phyloP scores from a whole-genome alignment of 2,797 vertebrate genomes.

The Streptopelia turtur region DNA sequence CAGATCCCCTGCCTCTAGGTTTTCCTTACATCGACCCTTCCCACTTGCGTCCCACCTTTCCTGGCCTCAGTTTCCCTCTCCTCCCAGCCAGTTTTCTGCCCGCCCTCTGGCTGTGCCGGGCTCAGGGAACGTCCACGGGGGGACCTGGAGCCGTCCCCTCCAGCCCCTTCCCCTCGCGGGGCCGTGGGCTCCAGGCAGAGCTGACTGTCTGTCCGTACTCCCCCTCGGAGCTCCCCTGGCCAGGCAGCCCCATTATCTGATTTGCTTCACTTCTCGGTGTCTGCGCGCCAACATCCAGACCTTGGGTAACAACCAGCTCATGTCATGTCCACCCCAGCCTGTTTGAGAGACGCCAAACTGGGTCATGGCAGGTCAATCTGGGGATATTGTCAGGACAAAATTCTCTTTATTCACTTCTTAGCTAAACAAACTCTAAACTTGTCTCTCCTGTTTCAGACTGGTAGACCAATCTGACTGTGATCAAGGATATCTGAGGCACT shows the following conservation, averaged over 20 bases:
- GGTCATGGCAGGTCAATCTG: accelerated
- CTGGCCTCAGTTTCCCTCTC: background rate
- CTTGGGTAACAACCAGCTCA: accelerated
- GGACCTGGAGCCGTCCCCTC: background rate
- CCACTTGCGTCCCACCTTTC: background rate
- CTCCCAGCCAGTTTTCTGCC: background rate
- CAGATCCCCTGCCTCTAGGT: background rate
- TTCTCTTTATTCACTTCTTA: background rate
- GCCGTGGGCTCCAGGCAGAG: background rate
- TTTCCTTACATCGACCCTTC: background rate
- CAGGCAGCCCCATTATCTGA: background rate
- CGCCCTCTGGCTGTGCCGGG: background rate
- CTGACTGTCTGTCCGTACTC: background rate
- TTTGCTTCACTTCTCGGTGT: background rate
- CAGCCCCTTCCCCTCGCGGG: background rate
- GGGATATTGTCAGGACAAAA: background rate
- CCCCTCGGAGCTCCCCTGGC: background rate
- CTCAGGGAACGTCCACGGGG: accelerated
- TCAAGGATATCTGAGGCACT: background rate
- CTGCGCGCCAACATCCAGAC: background rate
- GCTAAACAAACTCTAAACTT: background rate
- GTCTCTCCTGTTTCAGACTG: background rate
- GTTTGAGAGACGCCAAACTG: background rate
- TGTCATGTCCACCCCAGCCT: background rate
- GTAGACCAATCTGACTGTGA: background rate